Conservation (phyloP, 2,113 vertebrate species). For the Sapayoa aenigma region DNA sequence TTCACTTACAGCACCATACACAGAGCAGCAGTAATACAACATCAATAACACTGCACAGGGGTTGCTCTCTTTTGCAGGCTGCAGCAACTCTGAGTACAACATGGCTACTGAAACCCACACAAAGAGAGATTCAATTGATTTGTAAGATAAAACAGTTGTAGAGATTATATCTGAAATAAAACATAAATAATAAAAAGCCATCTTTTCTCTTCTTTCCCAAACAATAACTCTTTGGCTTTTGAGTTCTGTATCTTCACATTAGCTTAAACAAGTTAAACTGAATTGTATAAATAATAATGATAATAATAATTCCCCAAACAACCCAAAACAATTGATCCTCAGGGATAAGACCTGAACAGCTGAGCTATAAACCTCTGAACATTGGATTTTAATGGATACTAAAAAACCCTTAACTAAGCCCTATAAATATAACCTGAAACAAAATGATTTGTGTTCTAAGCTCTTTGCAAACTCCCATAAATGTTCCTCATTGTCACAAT, state of each 20-base stretch:
- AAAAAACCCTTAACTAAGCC: constrained; percentile 52
- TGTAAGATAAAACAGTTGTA: not conserved
- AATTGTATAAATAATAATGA: constrained; percentile 27
- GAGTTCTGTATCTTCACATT: not conserved
- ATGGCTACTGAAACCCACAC: not conserved
- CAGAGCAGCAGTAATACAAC: not conserved
- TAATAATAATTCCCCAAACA: constrained; percentile 18
- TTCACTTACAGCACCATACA: not conserved
- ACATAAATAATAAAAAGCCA: not conserved
- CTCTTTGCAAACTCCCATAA: constrained; percentile 45
- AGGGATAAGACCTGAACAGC: not conserved
- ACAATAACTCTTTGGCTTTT: not conserved
- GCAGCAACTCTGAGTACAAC: not conserved
- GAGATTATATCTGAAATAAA: not conserved
- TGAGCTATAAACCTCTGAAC: constrained; percentile 29
- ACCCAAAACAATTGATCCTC: constrained; percentile 41
- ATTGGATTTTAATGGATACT: constrained; percentile 41
- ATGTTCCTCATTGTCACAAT: not conserved
- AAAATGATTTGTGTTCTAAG: constrained; percentile 27
- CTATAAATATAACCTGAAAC: constrained; percentile 50
- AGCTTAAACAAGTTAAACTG: not conserved
- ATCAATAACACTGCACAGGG: not conserved
- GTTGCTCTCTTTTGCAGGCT: not conserved
- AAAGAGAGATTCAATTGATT: not conserved
- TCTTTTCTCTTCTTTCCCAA: not conserved